Percentiles rank a stretch among this genome's conserved stretches.
Conservation (phyloP, 2,797 vertebrate genomes). For the Loriculus beryllinus region DNA sequence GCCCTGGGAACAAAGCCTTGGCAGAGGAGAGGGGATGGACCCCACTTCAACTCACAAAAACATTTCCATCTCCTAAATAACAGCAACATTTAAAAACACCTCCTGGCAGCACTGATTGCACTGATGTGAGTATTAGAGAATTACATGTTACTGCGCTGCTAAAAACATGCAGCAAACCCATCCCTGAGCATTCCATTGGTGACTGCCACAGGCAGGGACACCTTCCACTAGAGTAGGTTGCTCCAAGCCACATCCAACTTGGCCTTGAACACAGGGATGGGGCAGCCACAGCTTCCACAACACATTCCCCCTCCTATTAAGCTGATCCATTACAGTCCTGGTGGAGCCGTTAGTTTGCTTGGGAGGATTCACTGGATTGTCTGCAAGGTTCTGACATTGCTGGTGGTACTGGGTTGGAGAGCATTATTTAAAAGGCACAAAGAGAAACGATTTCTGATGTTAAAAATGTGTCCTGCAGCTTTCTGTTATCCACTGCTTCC, state of each 20-base stretch:
- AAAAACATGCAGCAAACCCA: not conserved
- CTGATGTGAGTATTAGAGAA: not conserved
- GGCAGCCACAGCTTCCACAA: not conserved
- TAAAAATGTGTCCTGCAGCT: not conserved
- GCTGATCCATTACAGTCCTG: not conserved
- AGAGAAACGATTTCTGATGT: not conserved
- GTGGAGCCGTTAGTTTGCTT: not conserved
- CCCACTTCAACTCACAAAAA: not conserved
- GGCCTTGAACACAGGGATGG: not conserved
- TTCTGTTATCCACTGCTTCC: not conserved
- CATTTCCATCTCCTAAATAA: not conserved
- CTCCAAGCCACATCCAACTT: rapidly evolving
- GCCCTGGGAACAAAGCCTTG: conserved; percentile 9
- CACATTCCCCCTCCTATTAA: not conserved
- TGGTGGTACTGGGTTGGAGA: not conserved
- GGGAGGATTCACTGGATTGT: not conserved
- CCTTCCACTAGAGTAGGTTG: not conserved
- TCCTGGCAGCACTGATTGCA: not conserved
- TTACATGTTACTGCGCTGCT: not conserved
- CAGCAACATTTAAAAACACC: not conserved
- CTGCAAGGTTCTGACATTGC: not conserved
- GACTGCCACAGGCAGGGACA: not conserved
- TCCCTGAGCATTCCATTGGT: not conserved
- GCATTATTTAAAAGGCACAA: not conserved
- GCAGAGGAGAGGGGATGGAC: not conserved